These are phyloP conservation scores for Diloba caeruleocephala DNA, from an alignment of 2,888 invertebrate genomes.

Conservation along the genomic window DNA sequence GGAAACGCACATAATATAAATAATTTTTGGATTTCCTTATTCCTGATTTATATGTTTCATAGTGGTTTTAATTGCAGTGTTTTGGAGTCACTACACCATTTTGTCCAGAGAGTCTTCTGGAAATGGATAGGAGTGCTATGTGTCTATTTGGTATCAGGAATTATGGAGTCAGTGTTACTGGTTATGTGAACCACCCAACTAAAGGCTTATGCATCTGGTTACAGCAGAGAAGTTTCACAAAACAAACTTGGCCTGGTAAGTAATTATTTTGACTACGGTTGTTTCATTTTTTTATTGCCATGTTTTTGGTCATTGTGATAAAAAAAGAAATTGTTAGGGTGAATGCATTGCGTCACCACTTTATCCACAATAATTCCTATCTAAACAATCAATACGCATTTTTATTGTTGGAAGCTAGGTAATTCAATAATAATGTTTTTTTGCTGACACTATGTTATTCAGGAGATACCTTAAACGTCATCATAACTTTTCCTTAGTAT, in stretches of 20 bases:
- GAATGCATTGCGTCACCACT: no score
- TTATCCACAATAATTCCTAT: no score
- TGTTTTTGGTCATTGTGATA: no score
- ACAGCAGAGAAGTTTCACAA: constrained; percentile 96
- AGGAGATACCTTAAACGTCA: no score
- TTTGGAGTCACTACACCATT: constrained; percentile 95
- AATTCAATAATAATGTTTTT: no score
- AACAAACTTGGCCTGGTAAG: constrained; percentile 97
- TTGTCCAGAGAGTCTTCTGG: constrained; percentile 88
- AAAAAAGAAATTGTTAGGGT: not conserved
- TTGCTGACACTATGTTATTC: no score
- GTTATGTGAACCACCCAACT: constrained; percentile 95
- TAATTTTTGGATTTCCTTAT: constrained; percentile 23
- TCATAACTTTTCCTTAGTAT: no score
- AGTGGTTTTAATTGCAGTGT: constrained; percentile 87
- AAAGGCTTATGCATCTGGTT: constrained; percentile 97
- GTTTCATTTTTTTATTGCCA: no score
- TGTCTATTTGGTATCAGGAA: constrained; percentile 98
- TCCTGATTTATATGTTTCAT: constrained; percentile 9
- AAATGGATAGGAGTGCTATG: constrained; percentile 97
- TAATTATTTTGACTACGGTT: no score
- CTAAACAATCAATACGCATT: no score
- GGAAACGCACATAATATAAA: no score
- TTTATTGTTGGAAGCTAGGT: no score
- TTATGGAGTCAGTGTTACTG: constrained; percentile 98